Percentiles rank a stretch among this genome's conserved stretches.
Evolutionary conservation across 2,113 vertebrate species (phyloP).

Genomic region (Synodontis membranacea): DNA sequence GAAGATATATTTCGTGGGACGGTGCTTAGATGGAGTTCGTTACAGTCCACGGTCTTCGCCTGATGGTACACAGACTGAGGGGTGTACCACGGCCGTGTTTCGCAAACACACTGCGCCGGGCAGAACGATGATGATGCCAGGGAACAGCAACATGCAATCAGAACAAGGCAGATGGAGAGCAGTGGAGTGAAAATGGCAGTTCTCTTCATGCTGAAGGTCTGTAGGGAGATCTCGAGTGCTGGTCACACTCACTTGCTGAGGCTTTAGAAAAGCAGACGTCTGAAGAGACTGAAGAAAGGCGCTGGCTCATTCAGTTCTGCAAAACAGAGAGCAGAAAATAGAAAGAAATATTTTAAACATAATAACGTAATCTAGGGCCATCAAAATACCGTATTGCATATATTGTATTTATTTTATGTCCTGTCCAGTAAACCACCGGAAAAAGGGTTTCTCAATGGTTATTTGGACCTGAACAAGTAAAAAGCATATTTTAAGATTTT

Average conservation of each 20-base stretch:
- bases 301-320: slow-evolving; percentile 50
- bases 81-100: slow-evolving; percentile 82
- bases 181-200: slow-evolving; percentile 47
- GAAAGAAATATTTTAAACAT: slow-evolving; percentile 12
- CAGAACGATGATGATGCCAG: slow-evolving; percentile 61
- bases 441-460: neutral
- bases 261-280: slow-evolving; percentile 30
- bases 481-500: neutral
- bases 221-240: slow-evolving; percentile 41
- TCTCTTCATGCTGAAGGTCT: slow-evolving; percentile 56
- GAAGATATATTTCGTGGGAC: slow-evolving; percentile 70
- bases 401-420: neutral
- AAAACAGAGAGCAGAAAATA: slow-evolving; percentile 31
- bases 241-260: slow-evolving; percentile 33
- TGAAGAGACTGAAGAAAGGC: slow-evolving; percentile 29
- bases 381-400: neutral
- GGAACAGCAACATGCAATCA: slow-evolving; percentile 50
- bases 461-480: neutral
- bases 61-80: slow-evolving; percentile 80
- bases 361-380: neutral
- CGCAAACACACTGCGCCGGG: slow-evolving; percentile 79
- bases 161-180: slow-evolving; percentile 45
- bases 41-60: slow-evolving; percentile 79
- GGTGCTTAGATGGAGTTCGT: slow-evolving; percentile 74
- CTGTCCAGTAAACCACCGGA: neutral